Base-by-base conservation (phyloP, 2,888 invertebrate genomes). In the Drosophila greeni region DNA sequence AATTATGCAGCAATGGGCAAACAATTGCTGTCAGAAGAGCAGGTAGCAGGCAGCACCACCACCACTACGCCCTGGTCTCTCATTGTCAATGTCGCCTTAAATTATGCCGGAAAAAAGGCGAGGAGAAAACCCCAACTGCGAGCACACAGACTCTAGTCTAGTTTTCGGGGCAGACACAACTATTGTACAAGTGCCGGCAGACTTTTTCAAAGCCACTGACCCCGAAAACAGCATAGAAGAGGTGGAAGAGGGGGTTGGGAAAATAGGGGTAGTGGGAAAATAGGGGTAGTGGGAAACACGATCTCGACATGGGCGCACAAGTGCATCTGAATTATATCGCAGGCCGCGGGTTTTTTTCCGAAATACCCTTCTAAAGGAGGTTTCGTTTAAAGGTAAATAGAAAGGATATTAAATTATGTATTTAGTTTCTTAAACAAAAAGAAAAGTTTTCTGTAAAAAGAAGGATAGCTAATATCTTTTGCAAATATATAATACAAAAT, bases 161-260 rank as follows among this genome's bases (percentile, higher is more conserved):
- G 55, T 77, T 81, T 81, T 76, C 62, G 66, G 66, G 48, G 58
- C 61, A 72, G 71, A 70, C 79, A 70, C 79, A 70, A 68, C 66
- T 67, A 73, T 80, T 76, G 71, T 74, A 33, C 47, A 45, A 51
- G 64, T 61, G 45, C 59, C 68, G 67, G 48, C 72, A 76, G 82
- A 75, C 74, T 82, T 83, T 66, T 82, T 72, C 82, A 78, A 82
- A 83, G 85, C 83, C 84, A 85, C 77, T 85, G 85, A 85, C 85
- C 85, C 69, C 73, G 66, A 85, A 82, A 82, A 67, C 65, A n/a
- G 59, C 31, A 7, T 23, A 31, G 31, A n/a, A 26, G 14, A 7
- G 34, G 39, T 18, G 36, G 24, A 7, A 33, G 20, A 9, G 18
- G 34, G 8, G 9, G 7, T 24, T 1, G 8, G 24, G 26, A 26